These are phyloP conservation scores for Anguilla obscura DNA, from an alignment of 2,797 vertebrate species.

Conservation along the genomic window DNA sequence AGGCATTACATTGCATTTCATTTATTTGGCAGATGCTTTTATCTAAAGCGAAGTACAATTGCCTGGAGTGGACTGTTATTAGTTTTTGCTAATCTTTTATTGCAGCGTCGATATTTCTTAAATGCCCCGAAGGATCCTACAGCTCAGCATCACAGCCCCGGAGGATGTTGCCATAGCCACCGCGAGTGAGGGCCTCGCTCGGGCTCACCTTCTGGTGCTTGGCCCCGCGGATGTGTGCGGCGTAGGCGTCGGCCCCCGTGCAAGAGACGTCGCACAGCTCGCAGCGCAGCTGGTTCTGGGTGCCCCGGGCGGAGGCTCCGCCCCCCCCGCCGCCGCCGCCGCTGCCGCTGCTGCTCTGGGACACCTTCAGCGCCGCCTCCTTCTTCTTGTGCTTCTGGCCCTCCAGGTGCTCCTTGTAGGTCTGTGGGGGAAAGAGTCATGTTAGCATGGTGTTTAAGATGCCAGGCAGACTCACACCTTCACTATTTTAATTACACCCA, in stretches of 20 bases:
- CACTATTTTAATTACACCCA: neutral
- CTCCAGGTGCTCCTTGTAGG: conserved; percentile 96
- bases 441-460: conserved; percentile 51
- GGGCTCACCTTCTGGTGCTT: conserved; percentile 79
- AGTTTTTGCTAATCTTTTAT: no score
- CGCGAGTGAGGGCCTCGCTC: no score
- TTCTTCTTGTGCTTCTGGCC: conserved; percentile 99
- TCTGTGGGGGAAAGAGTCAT: conserved; percentile 77
- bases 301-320: conserved; percentile 79
- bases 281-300: conserved; percentile 94
- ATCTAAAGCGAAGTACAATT: no score
- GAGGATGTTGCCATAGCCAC: no score
- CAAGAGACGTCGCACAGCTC: conserved; percentile 97
- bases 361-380: conserved; percentile 91
- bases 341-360: conserved; percentile 80
- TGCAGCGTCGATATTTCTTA: neutral
- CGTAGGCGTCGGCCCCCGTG: conserved; percentile 93
- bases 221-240: conserved; percentile 94
- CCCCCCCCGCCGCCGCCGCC: conserved; percentile 62
- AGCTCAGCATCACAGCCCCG: conserved; percentile 61
- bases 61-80: neutral
- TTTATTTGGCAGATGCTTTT: no score
- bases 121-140: neutral
- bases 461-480: no score
- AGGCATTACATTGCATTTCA: no score